Evolutionary conservation across 1,140 invertebrate genomes (phyloP).

Genomic region (Diachasmimorpha longicaudata): DNA sequence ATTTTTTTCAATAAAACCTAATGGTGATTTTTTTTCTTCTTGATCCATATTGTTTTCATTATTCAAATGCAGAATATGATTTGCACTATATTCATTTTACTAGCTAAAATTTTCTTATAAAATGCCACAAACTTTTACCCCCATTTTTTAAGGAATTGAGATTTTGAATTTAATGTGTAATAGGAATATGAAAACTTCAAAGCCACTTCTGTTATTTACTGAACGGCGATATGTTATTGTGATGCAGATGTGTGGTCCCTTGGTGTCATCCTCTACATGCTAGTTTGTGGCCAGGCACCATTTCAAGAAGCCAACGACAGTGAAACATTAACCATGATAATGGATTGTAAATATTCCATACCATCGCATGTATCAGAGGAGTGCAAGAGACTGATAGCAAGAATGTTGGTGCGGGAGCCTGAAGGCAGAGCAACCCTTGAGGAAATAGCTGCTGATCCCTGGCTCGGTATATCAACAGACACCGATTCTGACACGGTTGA

Average conservation of each 20-base stretch:
- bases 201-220: too few relatives aligned
- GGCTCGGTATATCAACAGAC: slow-evolving; percentile 71
- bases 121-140: too few relatives aligned
- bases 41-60: too few relatives aligned
- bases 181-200: too few relatives aligned
- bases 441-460: slow-evolving; percentile 88
- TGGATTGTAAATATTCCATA: slow-evolving; percentile 98
- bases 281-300: slow-evolving; percentile 95
- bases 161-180: too few relatives aligned
- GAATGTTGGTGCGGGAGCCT: slow-evolving; percentile 93
- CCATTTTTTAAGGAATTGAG: too few relatives aligned
- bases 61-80: too few relatives aligned
- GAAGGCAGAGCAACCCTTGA: slow-evolving; percentile 86
- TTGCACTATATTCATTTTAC: too few relatives aligned
- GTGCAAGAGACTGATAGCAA: slow-evolving; percentile 86
- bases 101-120: too few relatives aligned
- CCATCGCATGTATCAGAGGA: slow-evolving; percentile 86
- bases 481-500: slow-evolving; percentile 61
- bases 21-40: too few relatives aligned
- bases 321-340: slow-evolving; percentile 98
- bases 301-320: slow-evolving; percentile 99
- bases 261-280: slow-evolving; percentile 98
- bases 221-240: too few relatives aligned
- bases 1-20: background rate
- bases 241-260: slow-evolving; percentile 93